Percentiles rank a stretch among this genome's conserved stretches.
These are phyloP conservation scores for western clawed frog (Xenopus tropicalis) DNA, from an alignment of 2,113 vertebrate genomes.

Conservation along the genomic window DNA sequence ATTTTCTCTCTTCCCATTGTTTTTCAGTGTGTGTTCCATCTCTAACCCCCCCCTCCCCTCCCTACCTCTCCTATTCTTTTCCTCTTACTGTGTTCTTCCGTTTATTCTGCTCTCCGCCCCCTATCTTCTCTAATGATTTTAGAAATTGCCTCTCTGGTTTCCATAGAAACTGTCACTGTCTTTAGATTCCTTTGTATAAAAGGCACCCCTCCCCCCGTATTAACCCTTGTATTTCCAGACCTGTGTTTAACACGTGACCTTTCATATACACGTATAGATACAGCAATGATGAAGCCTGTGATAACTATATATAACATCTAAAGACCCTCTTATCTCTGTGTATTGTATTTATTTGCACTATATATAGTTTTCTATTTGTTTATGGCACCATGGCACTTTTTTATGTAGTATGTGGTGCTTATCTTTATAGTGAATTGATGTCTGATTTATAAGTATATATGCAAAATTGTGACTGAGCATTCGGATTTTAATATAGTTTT, in stretches of 20 bases:
- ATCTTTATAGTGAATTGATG: no score
- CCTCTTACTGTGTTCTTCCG: conserved; percentile 21
- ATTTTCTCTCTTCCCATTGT: background rate
- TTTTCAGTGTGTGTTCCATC: background rate
- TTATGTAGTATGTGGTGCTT: no score
- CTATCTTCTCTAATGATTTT: conserved; percentile 43
- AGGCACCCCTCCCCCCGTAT: conserved; percentile 20
- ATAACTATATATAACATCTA: background rate
- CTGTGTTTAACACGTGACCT: background rate
- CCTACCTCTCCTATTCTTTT: conserved; percentile 4
- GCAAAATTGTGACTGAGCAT: no score
- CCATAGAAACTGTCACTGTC: conserved; percentile 45
- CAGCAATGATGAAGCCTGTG: background rate
- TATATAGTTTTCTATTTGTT: no score
- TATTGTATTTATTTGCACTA: no score
- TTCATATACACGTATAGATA: background rate
- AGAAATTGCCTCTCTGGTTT: conserved; percentile 44
- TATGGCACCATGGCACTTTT: background rate
- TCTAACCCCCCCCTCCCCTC: background rate
- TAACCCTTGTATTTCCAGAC: conserved; percentile 16
- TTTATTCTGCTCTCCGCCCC: conserved; percentile 25
- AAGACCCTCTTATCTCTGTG: background rate
- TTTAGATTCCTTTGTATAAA: conserved; percentile 41
- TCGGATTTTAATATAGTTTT: no score
- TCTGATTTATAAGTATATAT: background rate